Evolutionary conservation across 2,888 invertebrate genomes (phyloP).

Genomic region (Theretra japonica): DNA sequence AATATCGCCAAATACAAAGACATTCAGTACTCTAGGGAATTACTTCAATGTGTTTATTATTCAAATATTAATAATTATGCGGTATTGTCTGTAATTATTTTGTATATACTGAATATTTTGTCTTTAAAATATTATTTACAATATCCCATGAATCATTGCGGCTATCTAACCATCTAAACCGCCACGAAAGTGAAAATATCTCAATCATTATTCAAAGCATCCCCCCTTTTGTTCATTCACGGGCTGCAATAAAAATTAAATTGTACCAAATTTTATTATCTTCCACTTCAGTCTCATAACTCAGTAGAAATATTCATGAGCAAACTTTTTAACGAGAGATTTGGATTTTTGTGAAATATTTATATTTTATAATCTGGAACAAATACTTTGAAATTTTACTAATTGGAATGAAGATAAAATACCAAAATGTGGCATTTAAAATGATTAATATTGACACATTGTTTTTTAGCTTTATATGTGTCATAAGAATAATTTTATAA

Average conservation of each 20-base stretch:
- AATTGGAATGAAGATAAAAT: not conserved
- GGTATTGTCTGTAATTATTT: no score
- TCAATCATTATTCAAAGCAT: conserved; percentile 70
- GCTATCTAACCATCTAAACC: conserved; percentile 4
- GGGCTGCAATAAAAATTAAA: conserved; percentile 73
- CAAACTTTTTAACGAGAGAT: conserved; percentile 68
- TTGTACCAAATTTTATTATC: conserved; percentile 75
- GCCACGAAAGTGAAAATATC: conserved; percentile 40
- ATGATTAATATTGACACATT: not conserved
- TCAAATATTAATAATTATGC: not conserved
- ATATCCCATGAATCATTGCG: not conserved
- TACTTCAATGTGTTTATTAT: not conserved
- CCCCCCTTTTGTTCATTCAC: conserved; percentile 67
- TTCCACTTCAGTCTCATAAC: conserved; percentile 69
- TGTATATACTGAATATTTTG: no score
- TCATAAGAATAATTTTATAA: not conserved
- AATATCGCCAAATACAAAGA: no score
- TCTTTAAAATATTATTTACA: not conserved
- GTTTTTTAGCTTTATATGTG: not conserved
- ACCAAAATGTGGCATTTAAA: not conserved
- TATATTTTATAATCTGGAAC: conserved; percentile 17
- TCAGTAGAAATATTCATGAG: conserved; percentile 74
- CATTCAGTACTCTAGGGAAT: no score
- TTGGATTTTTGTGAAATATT: conserved; percentile 50
- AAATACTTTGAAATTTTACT: not conserved